Evolutionary conservation across 2,888 invertebrate species (phyloP).

Genomic region (Ochropleura plecta): DNA sequence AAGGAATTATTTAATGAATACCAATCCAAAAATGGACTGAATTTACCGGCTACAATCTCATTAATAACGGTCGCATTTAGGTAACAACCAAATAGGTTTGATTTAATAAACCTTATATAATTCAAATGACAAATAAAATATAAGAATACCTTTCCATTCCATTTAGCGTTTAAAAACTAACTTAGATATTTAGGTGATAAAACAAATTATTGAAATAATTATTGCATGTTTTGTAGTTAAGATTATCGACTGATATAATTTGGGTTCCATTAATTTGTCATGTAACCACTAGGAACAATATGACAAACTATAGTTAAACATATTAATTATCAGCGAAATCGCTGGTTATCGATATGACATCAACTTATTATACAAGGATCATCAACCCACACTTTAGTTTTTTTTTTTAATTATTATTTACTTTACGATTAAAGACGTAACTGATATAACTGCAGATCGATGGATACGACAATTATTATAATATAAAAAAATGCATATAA

Average conservation of each 20-base stretch:
- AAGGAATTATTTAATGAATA: too few species aligned
- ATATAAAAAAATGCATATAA: conserved; percentile 13
- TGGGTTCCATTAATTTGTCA: conserved; percentile 35
- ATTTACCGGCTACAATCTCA: not conserved
- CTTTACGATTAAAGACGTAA: conserved; percentile 13
- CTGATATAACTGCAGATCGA: conserved; percentile 1
- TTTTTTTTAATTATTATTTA: conserved; percentile 14
- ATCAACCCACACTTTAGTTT: conserved; percentile 20
- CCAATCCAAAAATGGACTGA: too few species aligned
- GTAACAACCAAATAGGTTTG: conserved; percentile 33
- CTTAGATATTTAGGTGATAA: conserved; percentile 22
- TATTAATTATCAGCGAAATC: conserved; percentile 23
- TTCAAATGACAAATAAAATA: conserved; percentile 25
- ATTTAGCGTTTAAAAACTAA: conserved; percentile 17
- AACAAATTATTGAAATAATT: conserved; percentile 26
- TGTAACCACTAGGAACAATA: conserved; percentile 26
- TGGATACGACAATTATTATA: conserved; percentile 7
- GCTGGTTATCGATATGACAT: conserved; percentile 31
- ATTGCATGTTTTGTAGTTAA: conserved; percentile 26
- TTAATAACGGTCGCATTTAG: conserved; percentile 7
- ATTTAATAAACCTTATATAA: conserved; percentile 33
- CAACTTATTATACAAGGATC: conserved; percentile 29
- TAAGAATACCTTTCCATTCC: conserved; percentile 21
- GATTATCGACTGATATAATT: conserved; percentile 25
- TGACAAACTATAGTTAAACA: conserved; percentile 15